A percentile compares a stretch with the other conserved stretches of the same genome.
phyloP scores from a whole-genome alignment of 2,113 vertebrate species.

The Pithys albifrons region DNA sequence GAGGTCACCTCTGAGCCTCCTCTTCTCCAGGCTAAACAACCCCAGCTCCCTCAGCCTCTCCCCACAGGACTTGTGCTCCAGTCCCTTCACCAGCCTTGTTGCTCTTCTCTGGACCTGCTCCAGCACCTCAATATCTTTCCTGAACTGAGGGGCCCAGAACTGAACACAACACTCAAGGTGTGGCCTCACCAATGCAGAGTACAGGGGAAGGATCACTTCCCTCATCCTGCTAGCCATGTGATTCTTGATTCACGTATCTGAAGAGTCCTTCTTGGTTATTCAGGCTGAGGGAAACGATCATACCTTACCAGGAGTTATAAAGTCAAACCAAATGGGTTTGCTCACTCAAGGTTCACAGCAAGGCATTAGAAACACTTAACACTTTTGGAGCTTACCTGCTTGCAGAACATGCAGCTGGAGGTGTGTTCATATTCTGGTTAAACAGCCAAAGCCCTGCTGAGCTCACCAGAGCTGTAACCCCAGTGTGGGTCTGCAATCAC shows the following conservation, averaged over 20 bases:
- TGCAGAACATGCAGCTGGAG: not conserved
- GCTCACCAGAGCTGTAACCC: not conserved
- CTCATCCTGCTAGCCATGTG: no score
- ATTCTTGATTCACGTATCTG: not conserved
- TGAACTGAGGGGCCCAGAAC: no score
- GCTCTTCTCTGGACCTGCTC: no score
- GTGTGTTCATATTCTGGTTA: not conserved
- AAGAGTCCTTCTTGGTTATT: not conserved
- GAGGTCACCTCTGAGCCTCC: no score
- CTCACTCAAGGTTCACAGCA: not conserved
- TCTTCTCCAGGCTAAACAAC: no score
- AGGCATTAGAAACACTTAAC: not conserved
- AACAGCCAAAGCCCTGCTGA: not conserved
- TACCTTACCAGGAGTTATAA: not conserved
- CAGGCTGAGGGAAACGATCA: not conserved
- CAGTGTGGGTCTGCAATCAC: rapidly evolving
- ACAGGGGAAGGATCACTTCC: no score
- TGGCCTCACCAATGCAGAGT: no score
- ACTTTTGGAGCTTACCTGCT: not conserved
- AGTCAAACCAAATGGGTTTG: not conserved
- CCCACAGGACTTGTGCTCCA: no score
- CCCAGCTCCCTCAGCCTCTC: no score
- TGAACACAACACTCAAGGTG: no score
- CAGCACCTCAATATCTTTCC: no score
- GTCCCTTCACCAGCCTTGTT: no score